Evolutionary conservation across 1,140 invertebrate genomes (phyloP), one percentile per base, ranked within the genome.

Genomic region (Aphelinus atriplicis): DNA sequence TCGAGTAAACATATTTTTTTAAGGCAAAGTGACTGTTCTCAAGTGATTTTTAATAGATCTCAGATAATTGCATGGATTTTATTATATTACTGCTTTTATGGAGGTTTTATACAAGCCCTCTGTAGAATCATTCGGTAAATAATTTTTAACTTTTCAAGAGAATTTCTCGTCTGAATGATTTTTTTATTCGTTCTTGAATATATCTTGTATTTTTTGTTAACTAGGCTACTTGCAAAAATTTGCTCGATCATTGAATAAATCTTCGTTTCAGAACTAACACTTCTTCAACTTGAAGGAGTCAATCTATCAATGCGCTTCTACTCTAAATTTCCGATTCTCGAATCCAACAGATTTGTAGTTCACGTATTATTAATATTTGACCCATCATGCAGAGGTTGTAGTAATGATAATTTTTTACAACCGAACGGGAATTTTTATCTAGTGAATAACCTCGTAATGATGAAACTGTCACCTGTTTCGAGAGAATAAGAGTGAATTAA

Each of bases 301-400:
- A 9, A 50, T 66, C n/a, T 53, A 61, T 47, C 1, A 43, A 67
- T 10, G 64, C 72, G 6, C 64, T 73, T 73, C 50, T 67, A 26
- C 26, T 26, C 26, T 62, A 73, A 63, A 67, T 63, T 48, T 71
- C 73, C 58, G 61, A 67, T 56, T n/a, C 56, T 77, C 60, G 61
- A 57, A 69, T 75, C 58, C 58, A 64, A 74, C 68, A 68, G 55
- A 74, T 75, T 75, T 75, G 69, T 70, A 69, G 51, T 70, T 66
- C 50, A 56, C 65, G 63, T 73, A 47, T 60, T 7, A 61, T 10
- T 6, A 48, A 66, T 42, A 47, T 73, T 73, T 58, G 57, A 47
- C 62, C 6, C 60, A 74, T 43, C 58, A 61, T 68, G 65, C 64
- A 48, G 68, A 68, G 67, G 56, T 62, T 68, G 65, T 68, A 74